These are phyloP conservation scores for Apamea monoglypha DNA, from an alignment of 2,888 invertebrate genomes.

Conservation along the genomic window DNA sequence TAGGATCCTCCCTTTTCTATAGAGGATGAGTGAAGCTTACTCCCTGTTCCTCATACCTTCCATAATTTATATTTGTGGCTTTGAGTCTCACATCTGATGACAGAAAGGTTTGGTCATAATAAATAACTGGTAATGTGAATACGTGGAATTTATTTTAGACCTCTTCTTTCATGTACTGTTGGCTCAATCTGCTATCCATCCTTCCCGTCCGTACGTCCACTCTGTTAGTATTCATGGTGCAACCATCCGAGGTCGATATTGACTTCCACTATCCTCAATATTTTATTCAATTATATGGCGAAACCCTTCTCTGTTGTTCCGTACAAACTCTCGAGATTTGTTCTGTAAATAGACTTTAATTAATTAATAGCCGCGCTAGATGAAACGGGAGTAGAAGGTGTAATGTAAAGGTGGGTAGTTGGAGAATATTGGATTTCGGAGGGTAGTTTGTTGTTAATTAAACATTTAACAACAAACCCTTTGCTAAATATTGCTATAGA, in stretches of 20 bases:
- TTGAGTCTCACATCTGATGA: background rate
- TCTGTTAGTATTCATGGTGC: constrained; percentile 64
- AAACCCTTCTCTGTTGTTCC: constrained; percentile 74
- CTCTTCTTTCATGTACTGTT: background rate
- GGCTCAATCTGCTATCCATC: background rate
- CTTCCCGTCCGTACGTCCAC: constrained; percentile 38
- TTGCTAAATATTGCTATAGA: constrained; percentile 9
- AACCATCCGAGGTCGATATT: constrained; percentile 64
- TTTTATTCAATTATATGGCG: constrained; percentile 86
- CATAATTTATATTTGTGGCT: background rate
- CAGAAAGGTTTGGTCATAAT: background rate
- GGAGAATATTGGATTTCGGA: constrained; percentile 7
- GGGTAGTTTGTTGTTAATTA: constrained; percentile 9
- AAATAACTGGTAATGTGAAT: background rate
- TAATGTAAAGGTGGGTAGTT: constrained; percentile 20
- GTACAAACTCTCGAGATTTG: constrained; percentile 47
- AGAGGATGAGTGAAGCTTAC: no score
- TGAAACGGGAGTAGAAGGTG: background rate
- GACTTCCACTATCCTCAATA: constrained; percentile 77
- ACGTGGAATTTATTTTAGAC: background rate
- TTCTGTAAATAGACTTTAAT: constrained; percentile 55
- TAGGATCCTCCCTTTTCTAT: no score
- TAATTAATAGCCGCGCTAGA: constrained; percentile 46
- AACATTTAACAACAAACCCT: background rate
- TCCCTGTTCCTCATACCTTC: no score